Conservation (phyloP, 2,797 vertebrate species). For the Coranthus polyacanthus region DNA sequence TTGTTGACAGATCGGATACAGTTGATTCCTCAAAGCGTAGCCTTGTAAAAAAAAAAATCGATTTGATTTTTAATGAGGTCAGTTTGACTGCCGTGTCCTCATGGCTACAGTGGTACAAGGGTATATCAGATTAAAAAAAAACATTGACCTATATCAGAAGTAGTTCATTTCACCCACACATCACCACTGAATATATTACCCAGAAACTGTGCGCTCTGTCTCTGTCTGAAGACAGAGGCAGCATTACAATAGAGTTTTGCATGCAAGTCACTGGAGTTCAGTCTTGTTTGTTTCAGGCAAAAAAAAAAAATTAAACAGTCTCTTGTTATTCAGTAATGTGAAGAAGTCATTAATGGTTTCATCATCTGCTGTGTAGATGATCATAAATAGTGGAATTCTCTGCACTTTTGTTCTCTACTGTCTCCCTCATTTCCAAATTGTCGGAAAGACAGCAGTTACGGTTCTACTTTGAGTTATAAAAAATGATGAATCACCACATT, state of each 20-base stretch:
- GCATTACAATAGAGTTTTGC: background rate
- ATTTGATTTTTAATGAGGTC: background rate
- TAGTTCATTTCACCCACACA: constrained; percentile 1
- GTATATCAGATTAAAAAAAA: background rate
- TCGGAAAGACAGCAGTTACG: background rate
- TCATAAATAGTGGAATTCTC: constrained; percentile 3
- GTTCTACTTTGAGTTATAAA: background rate
- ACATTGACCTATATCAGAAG: constrained; percentile 2
- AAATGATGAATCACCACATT: background rate
- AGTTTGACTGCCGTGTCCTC: background rate
- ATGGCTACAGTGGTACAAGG: background rate
- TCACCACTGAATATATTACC: background rate
- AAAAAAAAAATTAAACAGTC: background rate
- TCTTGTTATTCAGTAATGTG: constrained; percentile 9
- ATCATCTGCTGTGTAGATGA: constrained; percentile 11
- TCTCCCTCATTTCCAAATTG: constrained; percentile 7
- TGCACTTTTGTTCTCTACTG: background rate
- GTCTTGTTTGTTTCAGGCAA: constrained; percentile 2
- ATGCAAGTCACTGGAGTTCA: constrained; percentile 4
- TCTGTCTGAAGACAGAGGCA: too few relatives aligned
- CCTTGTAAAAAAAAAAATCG: too few relatives aligned
- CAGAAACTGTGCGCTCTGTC: background rate
- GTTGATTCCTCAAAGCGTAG: background rate
- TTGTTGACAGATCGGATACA: background rate
- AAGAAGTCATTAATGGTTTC: constrained; percentile 3